Evolutionary conservation across 1,140 invertebrate species (phyloP), one percentile per base, ranked within the genome.

Genomic region (Platorchestia sp.): DNA sequence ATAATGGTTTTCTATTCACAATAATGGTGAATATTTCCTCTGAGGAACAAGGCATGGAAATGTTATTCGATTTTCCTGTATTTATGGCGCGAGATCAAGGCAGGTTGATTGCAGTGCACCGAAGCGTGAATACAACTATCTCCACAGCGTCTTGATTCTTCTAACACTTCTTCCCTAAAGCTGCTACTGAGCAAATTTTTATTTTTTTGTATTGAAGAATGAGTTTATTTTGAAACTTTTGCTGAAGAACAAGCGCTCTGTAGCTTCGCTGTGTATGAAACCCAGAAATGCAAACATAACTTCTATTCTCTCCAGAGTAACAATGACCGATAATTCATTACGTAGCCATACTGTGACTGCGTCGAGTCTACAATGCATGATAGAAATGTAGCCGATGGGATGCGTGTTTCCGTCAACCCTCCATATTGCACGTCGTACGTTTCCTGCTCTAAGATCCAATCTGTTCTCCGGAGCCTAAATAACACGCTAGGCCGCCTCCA

Each of bases 1-100:
- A 45, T 93, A 47, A 93, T 93, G 91, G 91, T 93, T 93, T 93
- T 93, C 91, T 93, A 93, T 93, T 93, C 91, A 93, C 91, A 45
- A 45, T 45, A 93, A 93, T 47, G 91, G 43, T 44, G 91, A n/a
- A 93, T 93, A 40, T 93, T 45, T 93, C 91, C 91, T 47, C 44
- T 10, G 45, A 93, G 22, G 47, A 93, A 45, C 91, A 45, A 44
- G 5, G 19, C 40, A 93, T 93, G 44, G 91, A 93, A 93, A 93
- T 93, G 43, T 93, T 45, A 93, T 47, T 93, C 14, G 43, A 93
- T 93, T 93, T 93, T 45, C 45, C 44, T 47, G 3, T 36, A 93
- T 93, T 93, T 45, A 47, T 6, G 45, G 40, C 0, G 27, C 43
- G 43, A 89, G 87, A 42, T 41, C 87, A 36, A 89, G 5, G 42